phyloP scores from a whole-genome alignment of 2,797 vertebrate species.

The Lerista edwardsae region DNA sequence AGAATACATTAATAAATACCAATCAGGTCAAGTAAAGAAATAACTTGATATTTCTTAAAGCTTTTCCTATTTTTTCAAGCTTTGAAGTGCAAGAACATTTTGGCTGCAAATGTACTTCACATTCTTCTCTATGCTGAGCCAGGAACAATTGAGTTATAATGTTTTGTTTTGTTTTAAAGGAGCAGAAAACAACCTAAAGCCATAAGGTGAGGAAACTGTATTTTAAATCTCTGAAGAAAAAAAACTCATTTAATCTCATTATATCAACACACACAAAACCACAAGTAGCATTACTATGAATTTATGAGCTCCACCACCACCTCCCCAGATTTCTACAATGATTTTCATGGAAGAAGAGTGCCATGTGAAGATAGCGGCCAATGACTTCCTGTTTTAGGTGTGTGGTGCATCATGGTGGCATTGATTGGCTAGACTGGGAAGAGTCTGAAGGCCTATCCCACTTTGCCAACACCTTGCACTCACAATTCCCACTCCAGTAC shows the following conservation, averaged over 20 bases:
- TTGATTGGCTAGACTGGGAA: too few relatives aligned
- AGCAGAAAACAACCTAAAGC: slow-evolving; percentile 22
- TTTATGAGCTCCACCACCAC: not conserved
- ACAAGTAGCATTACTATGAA: not conserved
- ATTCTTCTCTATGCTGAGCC: slow-evolving; percentile 7
- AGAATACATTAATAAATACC: not conserved
- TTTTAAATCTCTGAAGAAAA: slow-evolving; percentile 6
- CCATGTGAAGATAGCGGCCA: not conserved
- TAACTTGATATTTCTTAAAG: slow-evolving; percentile 3
- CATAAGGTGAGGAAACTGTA: not conserved
- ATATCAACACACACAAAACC: slow-evolving; percentile 1
- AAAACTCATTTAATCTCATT: slow-evolving; percentile 22
- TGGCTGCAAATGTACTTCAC: slow-evolving; percentile 3
- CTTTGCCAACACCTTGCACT: too few relatives aligned
- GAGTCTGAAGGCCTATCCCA: too few relatives aligned
- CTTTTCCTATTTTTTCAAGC: slow-evolving; percentile 33
- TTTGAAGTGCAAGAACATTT: slow-evolving; percentile 29
- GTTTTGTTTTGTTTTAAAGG: not conserved
- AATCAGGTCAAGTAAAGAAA: slow-evolving; percentile 2
- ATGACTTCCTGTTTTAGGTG: not conserved
- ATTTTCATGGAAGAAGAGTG: slow-evolving; percentile 15
- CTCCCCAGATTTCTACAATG: slow-evolving; percentile 19
- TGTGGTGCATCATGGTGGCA: too few relatives aligned
- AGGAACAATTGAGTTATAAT: not conserved
- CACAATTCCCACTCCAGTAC: too few relatives aligned